phyloP scores from a whole-genome alignment of 2,888 invertebrate species.

The Orthonychiurus folsomi region DNA sequence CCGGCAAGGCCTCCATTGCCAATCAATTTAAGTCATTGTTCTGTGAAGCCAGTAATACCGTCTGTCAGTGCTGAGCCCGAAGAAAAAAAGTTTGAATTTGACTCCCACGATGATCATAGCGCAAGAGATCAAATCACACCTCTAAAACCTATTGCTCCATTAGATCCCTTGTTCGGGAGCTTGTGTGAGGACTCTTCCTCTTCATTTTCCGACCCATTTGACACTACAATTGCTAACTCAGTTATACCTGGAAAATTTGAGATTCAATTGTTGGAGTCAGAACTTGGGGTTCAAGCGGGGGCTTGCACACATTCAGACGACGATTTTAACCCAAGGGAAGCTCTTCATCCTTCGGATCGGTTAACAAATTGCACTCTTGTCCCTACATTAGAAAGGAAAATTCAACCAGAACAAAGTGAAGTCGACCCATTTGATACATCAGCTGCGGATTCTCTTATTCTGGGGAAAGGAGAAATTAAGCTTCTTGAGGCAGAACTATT shows the following conservation, averaged over 20 bases:
- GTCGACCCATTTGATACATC: conserved; percentile 76
- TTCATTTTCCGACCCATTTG: conserved; percentile 61
- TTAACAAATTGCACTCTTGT: conserved; percentile 7
- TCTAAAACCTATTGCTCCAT: conserved; percentile 12
- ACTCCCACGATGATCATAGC: conserved; percentile 6
- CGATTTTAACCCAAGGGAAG: conserved; percentile 18
- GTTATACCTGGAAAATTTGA: conserved; percentile 65
- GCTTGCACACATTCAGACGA: conserved; percentile 28
- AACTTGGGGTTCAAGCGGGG: conserved; percentile 46
- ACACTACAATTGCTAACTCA: conserved; percentile 63
- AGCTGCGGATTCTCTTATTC: conserved; percentile 53
- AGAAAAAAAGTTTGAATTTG: conserved; percentile 13
- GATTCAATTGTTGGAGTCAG: conserved; percentile 67
- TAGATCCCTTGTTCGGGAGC: conserved; percentile 16
- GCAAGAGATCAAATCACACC: conserved; percentile 15
- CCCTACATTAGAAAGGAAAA: conserved; percentile 6
- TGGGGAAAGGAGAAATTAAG: conserved; percentile 50
- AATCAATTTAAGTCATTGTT: not conserved
- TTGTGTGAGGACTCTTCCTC: conserved; percentile 7
- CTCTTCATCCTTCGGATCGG: conserved; percentile 11
- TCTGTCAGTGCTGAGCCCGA: not conserved
- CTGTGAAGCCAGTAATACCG: not conserved
- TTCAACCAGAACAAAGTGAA: conserved; percentile 49
- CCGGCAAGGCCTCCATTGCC: conserved; percentile 15
- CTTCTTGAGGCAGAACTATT: not conserved